These are phyloP conservation scores for Alexandromys oeconomus DNA, from an alignment of 2,797 vertebrate genomes.

Conservation along the genomic window DNA sequence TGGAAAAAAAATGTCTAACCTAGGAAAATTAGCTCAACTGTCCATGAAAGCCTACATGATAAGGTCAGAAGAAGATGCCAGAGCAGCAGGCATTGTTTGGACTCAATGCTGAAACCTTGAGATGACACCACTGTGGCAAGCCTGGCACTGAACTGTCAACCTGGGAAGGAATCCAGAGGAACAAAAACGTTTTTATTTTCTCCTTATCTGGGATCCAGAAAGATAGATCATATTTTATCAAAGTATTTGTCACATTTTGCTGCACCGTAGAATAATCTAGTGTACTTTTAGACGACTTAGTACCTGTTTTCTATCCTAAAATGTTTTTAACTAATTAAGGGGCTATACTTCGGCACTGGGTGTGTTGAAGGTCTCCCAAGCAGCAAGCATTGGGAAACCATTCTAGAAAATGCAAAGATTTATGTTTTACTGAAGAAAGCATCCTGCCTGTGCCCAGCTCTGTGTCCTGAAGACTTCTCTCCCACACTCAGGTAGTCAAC, in stretches of 20 bases:
- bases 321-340: not conserved
- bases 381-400: not conserved
- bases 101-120: not conserved
- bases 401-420: not conserved
- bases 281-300: not conserved
- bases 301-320: not conserved
- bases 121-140: not conserved
- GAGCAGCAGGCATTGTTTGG: not conserved
- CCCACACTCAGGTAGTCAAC: not conserved
- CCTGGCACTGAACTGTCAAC: not conserved
- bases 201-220: not conserved
- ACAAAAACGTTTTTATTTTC: not conserved
- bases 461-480: not conserved
- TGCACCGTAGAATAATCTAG: not conserved
- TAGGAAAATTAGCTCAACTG: not conserved
- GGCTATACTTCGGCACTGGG: not conserved
- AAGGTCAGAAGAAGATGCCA: not conserved
- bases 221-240: not conserved
- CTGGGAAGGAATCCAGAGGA: not conserved
- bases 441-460: not conserved
- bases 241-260: not conserved
- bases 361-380: not conserved
- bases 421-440: not conserved
- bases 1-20: not conserved
- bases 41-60: not conserved